Evolutionary conservation across 1,140 invertebrate genomes (phyloP), one percentile per base, ranked within the genome.

Genomic region (Sminthurides bifidus): DNA sequence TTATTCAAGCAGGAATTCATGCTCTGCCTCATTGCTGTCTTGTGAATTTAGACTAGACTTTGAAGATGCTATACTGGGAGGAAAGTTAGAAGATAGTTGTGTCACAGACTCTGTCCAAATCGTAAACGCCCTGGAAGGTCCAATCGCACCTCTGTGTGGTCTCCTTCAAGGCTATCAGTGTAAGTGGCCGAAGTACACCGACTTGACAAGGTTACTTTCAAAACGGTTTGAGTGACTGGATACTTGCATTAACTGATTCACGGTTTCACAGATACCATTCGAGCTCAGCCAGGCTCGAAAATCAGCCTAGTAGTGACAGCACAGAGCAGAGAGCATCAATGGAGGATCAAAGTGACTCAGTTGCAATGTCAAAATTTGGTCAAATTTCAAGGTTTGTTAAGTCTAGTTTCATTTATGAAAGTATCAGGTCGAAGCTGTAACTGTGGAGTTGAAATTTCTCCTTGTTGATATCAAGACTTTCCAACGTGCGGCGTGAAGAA

Each of bases 31-130:
- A 43, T 19, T 1, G 12, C 12, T 21, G 19, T 21, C 41, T 19
- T n/a, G n/a, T n/a, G n/a, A n/a, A n/a, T n/a, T n/a, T n/a, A n/a
- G n/a, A n/a, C n/a, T n/a, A n/a, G n/a, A n/a, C 52, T 69, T 67
- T 53, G 50, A 62, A 31, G 67, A 66, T 29, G 66, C 68, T 17
- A 60, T 66, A 24, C 52, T 71, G 14, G 69, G 67, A 2, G 50
- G 67, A 30, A 70, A 66, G 56, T 54, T 66, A 19, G 65, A 61
- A 15, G 69, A 69, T 3, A 61, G 67, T 24, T 72, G 70, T 49
- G 67, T 69, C 29, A 67, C 67, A 14, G 70, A 72, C 50, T 68
- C 70, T 50, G 50, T 72, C 3, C 68, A 67, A 50, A 69, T 72
- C 40, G 49, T 72, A 1, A 71, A 70, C 57, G 69, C 66, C n/a